Base-by-base conservation (phyloP, 1,140 invertebrate genomes). In the Cyclina sinensis region DNA sequence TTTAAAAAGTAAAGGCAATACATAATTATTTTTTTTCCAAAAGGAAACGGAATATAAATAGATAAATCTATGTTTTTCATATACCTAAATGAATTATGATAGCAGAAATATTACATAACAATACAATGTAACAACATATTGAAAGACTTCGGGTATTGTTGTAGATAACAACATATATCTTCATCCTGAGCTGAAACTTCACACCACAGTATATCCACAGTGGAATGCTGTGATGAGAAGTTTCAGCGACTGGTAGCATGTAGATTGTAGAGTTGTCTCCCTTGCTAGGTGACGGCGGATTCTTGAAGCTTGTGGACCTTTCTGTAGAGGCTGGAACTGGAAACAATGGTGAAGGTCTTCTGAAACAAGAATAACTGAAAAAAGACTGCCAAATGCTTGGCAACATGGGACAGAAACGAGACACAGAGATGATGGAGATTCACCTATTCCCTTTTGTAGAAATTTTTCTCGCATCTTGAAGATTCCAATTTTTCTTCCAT, bases 331-430 rank as follows among this genome's bases (percentile, higher is more conserved):
- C 9, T 24, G 14, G 1, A 18, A 35, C 48, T 32, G 24, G 3
- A 37, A 4, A 24, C 5, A 30, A 12, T 21, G n/a, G 14, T 16
- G n/a, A 32, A 30, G 0, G 12, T 35, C 35, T 78, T 78, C 74
- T 78, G 74, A 78, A 78, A 78, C 32, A 48, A 78, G 54, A 78
- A 43, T 27, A 78, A 78, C 74, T 78, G 74, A n/a, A n/a, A 46
- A 78, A 51, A 54, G 43, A 78, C 46, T 32, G 74, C 74, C 74
- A 54, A 54, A 16, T n/a, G 54, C 27, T 21, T 30, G 27, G 46
- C 74, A 78, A 32, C 48, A 78, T 48, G 74, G 32, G 46, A 35
- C n/a, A 78, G 74, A 35, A 78, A 30, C 48, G 9, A n/a, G 30
- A 21, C 46, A 54, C 24, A 76, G 4, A 70, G 11, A 70, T 37